Conservation (phyloP, 2,113 vertebrate species). For the Notiomystis cincta region DNA sequence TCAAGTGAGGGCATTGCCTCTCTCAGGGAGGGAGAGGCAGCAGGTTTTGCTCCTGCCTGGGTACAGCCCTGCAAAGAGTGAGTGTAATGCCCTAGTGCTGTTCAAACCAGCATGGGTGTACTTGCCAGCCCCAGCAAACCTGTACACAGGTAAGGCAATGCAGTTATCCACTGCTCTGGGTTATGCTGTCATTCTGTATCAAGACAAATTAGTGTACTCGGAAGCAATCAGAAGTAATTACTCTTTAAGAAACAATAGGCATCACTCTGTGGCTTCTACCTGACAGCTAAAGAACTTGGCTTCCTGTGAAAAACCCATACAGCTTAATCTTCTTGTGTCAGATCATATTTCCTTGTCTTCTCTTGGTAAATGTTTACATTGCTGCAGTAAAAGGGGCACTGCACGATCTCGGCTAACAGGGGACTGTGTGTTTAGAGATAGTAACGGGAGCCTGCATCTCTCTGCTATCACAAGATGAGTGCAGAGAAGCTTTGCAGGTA, state of each 20-base stretch:
- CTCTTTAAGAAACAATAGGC: constrained; percentile 62
- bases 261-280: constrained; percentile 51
- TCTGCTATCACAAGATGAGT: neutral
- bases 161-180: neutral
- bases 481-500: neutral
- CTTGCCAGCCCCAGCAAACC: constrained; percentile 74
- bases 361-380: constrained; percentile 61
- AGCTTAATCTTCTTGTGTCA: constrained; percentile 62
- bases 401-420: neutral
- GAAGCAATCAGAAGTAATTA: constrained; percentile 65
- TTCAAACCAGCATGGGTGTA: constrained; percentile 70
- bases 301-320: constrained; percentile 51
- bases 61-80: constrained; percentile 71
- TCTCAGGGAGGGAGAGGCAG: constrained; percentile 42
- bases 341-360: constrained; percentile 54
- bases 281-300: constrained; percentile 52
- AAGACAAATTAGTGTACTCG: constrained; percentile 59
- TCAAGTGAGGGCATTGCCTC: constrained; percentile 70
- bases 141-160: constrained; percentile 70
- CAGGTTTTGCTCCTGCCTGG: constrained; percentile 72
- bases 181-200: constrained; percentile 34
- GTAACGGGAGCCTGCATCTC: neutral
- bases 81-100: constrained; percentile 70
- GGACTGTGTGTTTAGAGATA: constrained; percentile 2
- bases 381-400: constrained; percentile 20